Base-by-base conservation (phyloP, 1,140 invertebrate genomes). In the Eubasilissa regina region DNA sequence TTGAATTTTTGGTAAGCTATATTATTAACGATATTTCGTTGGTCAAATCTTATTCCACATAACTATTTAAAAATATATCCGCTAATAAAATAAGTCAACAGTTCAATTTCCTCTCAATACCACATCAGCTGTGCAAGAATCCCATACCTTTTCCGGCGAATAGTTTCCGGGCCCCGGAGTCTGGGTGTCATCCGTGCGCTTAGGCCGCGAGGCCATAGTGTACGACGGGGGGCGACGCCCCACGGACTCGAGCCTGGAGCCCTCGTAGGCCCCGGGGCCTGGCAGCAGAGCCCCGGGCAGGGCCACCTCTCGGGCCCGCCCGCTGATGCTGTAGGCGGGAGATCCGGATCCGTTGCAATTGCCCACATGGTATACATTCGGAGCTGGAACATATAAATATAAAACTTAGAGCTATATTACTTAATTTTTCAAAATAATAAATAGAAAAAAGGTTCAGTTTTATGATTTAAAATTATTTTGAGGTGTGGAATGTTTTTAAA, bases 331-430 rank as follows among this genome's bases (percentile, higher is more conserved):
- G 78, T 88, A 89, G 0, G 89, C 89, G 11, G 89, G 89, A 53
- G 89, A 86, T 17, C 88, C 88, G 48, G 60, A 74, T 77, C 85
- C 84, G 84, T 74, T 81, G 82, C 84, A 81, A 10, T 79, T 83
- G 83, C 79, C 53, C 85, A 97, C 94, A 83, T 94, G 95, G 89
- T 98, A 98, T 70, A 94, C 92, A 86, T 97, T 97, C 44, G 96
- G 96, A 84, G 94, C 94, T 95, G 87, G 66, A 78, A 78, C n/a
- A 9, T 19, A 15, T 21, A 0, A 15, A 1, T 11, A 8, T 13
- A 3, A 1, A 51, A 51, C n/a, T 51, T 15, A 51, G 11, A 8
- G 6, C 25, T 6, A 35, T 3, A 3, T 6, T 35, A 35, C 25
- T 3, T n/a, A n/a, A 3, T 35, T 35, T 35, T 35, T 6, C 25